These are phyloP conservation scores for Hanleya hanleyi DNA, from an alignment of 2,888 invertebrate genomes.

Conservation along the genomic window DNA sequence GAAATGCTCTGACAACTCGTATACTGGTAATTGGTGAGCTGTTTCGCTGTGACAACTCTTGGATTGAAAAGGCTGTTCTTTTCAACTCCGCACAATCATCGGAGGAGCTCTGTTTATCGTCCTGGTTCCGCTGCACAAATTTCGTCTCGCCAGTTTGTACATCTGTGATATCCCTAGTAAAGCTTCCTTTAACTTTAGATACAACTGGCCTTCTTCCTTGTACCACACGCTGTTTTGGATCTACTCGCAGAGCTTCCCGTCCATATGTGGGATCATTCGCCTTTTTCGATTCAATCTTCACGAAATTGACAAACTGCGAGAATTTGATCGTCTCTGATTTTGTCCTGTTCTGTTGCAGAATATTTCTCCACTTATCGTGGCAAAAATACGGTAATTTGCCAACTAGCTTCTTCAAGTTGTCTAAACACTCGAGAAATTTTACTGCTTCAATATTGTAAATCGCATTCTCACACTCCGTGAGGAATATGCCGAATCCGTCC, in stretches of 20 bases:
- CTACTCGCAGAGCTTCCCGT: conserved; percentile 14
- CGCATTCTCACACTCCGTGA: background rate
- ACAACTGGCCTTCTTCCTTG: no score
- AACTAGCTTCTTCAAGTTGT: background rate
- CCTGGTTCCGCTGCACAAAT: background rate
- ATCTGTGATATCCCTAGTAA: background rate
- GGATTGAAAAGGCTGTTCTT: no score
- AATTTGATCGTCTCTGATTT: background rate
- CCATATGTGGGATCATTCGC: conserved; percentile 25
- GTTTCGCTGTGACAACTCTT: background rate
- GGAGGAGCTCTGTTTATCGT: background rate
- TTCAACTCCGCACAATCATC: no score
- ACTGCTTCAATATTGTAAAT: background rate
- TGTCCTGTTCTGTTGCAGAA: background rate
- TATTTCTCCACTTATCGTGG: background rate
- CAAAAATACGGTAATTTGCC: background rate
- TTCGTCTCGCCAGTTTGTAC: background rate
- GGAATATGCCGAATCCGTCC: background rate
- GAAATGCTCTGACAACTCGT: no score
- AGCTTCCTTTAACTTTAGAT: background rate
- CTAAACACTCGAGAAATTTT: background rate
- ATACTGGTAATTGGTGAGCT: background rate
- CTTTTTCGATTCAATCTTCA: conserved; percentile 14
- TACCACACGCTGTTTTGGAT: background rate
- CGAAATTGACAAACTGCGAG: conserved; percentile 9